phyloP scores from a whole-genome alignment of 2,113 vertebrate species.

The Myocastor coypus region DNA sequence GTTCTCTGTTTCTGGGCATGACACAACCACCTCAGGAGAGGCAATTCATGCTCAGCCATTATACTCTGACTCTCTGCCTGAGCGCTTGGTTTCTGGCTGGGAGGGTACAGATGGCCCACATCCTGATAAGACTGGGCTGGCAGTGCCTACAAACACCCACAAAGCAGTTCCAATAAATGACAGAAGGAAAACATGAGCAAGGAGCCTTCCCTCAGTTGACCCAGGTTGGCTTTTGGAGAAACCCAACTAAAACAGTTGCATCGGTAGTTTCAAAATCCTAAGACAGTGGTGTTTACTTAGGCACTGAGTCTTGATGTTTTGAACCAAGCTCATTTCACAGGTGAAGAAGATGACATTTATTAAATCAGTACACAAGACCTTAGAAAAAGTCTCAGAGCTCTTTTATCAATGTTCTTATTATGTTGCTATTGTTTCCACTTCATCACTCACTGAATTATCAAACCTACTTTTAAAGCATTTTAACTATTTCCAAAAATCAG shows the following conservation, averaged over 20 bases:
- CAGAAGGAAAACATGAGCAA: background rate
- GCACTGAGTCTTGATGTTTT: background rate
- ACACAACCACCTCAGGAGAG: too few species aligned
- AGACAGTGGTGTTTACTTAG: background rate
- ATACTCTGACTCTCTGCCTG: background rate
- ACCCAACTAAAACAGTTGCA: background rate
- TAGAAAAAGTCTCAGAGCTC: background rate
- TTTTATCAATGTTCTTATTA: background rate
- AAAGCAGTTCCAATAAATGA: background rate
- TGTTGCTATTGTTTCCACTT: slow-evolving; percentile 44
- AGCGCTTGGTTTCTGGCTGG: background rate
- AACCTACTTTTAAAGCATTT: slow-evolving; percentile 56
- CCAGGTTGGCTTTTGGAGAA: background rate
- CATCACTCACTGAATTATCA: slow-evolving; percentile 35
- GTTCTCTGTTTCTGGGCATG: background rate
- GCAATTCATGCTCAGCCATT: background rate
- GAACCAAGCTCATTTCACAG: slow-evolving; percentile 16
- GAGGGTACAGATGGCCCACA: background rate
- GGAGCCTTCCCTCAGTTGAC: background rate
- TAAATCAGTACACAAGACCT: background rate
- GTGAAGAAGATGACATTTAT: slow-evolving; percentile 9
- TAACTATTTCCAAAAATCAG: slow-evolving; percentile 59
- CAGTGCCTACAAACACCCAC: background rate
- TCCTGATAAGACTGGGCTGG: too few species aligned
- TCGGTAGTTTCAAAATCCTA: background rate